A percentile compares a stretch with the other conserved stretches of the same genome.
Conservation (phyloP, 2,888 invertebrate species). For the Anoplius nigerrimus region DNA sequence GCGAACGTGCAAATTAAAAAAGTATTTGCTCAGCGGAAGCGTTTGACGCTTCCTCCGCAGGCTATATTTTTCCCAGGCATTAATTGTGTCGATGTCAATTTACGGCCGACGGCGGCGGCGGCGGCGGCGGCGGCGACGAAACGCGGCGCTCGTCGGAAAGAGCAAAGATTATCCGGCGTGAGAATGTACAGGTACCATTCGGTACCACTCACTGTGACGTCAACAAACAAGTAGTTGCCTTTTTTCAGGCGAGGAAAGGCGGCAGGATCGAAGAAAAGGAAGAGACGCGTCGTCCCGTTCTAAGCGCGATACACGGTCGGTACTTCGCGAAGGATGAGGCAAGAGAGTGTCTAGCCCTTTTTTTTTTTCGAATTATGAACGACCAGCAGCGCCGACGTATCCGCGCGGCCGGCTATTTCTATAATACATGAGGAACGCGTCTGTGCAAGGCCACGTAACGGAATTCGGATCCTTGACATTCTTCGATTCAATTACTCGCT, state of each 20-base stretch:
- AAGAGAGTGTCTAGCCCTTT: background rate
- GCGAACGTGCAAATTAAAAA: too few relatives aligned
- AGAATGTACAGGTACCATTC: conserved; percentile 40
- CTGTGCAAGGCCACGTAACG: conserved; percentile 20
- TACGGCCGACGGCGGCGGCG: too few relatives aligned
- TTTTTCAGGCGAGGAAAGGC: conserved; percentile 18
- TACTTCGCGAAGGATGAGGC: background rate
- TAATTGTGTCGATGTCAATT: too few relatives aligned
- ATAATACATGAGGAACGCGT: background rate
- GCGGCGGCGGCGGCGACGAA: too few relatives aligned
- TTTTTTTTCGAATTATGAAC: background rate
- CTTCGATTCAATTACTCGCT: conserved; percentile 5
- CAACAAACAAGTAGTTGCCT: conserved; percentile 26
- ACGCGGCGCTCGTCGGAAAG: conserved; percentile 17
- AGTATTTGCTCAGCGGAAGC: too few relatives aligned
- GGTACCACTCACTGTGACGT: conserved; percentile 41
- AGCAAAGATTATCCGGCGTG: conserved; percentile 30
- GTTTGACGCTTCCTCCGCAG: too few relatives aligned
- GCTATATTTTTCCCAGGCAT: too few relatives aligned
- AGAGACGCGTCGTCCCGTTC: background rate
- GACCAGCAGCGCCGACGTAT: background rate
- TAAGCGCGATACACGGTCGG: too few relatives aligned
- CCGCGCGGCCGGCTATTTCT: background rate
- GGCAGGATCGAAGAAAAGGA: conserved; percentile 4
- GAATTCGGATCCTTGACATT: conserved; percentile 24